A percentile compares a stretch with the other conserved stretches of the same genome.
phyloP scores from a whole-genome alignment of 1,140 invertebrate genomes.

The Zelostemma sp. region DNA sequence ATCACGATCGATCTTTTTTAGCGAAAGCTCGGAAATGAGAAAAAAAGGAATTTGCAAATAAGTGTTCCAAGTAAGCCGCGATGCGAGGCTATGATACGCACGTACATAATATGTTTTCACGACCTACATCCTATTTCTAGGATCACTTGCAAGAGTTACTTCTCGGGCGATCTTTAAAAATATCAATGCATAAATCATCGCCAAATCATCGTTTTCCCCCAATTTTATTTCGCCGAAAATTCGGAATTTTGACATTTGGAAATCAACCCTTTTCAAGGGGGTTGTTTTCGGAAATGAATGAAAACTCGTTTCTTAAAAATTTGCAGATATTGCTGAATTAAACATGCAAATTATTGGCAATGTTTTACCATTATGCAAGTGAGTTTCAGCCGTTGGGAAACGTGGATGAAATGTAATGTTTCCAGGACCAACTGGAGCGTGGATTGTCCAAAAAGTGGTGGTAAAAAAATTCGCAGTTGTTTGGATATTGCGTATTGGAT shows the following conservation, averaged over 20 bases:
- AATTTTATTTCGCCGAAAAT: too few relatives aligned
- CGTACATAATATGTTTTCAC: slow-evolving; percentile 43
- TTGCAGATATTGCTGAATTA: too few relatives aligned
- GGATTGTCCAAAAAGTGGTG: slow-evolving; percentile 28
- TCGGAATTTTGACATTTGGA: too few relatives aligned
- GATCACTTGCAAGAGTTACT: slow-evolving; percentile 29
- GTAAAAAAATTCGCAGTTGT: neutral
- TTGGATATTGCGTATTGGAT: slow-evolving; percentile 43
- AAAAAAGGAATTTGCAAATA: slow-evolving; percentile 32
- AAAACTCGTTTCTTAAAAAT: neutral
- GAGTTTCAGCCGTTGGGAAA: too few relatives aligned
- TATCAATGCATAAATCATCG: too few relatives aligned
- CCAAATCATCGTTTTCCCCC: too few relatives aligned
- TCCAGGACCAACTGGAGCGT: too few relatives aligned
- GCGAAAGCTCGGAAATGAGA: neutral
- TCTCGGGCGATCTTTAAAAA: too few relatives aligned
- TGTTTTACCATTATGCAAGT: too few relatives aligned
- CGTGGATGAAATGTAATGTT: too few relatives aligned
- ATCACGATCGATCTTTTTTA: too few relatives aligned
- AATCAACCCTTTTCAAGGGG: neutral
- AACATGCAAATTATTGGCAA: too few relatives aligned
- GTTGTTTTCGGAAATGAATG: neutral
- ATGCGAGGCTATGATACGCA: slow-evolving; percentile 48
- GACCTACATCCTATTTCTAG: slow-evolving; percentile 45
- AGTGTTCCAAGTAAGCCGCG: slow-evolving; percentile 18